phyloP scores from a whole-genome alignment of 92 coral and sea anemone genomes.

The Siderastrea radians region DNA sequence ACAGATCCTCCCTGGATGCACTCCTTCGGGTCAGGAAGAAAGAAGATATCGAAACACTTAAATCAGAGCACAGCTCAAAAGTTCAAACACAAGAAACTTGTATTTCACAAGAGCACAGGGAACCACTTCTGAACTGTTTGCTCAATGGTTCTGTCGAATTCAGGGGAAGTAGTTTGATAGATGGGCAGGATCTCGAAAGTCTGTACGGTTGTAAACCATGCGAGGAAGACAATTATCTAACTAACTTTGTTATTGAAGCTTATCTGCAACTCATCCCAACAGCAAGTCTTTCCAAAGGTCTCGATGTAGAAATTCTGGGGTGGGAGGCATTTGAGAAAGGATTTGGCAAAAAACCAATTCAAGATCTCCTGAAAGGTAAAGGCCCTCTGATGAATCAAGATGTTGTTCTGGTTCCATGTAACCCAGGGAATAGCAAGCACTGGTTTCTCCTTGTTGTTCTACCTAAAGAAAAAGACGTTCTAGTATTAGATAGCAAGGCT shows the following conservation, averaged over 20 bases:
- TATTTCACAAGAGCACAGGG: constrained; percentile 43
- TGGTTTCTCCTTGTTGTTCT: constrained; percentile 60
- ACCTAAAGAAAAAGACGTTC: constrained; percentile 47
- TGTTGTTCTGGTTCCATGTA: constrained; percentile 58
- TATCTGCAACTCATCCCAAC: constrained; percentile 41
- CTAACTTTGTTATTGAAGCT: constrained; percentile 69
- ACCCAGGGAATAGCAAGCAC: constrained; percentile 47
- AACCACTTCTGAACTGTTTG: constrained; percentile 67
- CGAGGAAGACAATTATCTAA: constrained; percentile 65
- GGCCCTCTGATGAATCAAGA: constrained; percentile 51
- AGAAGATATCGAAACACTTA: constrained; percentile 5
- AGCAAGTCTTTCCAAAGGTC: constrained; percentile 14
- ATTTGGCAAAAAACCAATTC: constrained; percentile 17
- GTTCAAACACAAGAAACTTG: constrained; percentile 45
- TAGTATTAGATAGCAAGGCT: constrained; percentile 55
- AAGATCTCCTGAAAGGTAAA: constrained; percentile 49
- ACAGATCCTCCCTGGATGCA: constrained; percentile 34
- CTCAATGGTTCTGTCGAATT: constrained; percentile 62
- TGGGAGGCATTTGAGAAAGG: constrained; percentile 50
- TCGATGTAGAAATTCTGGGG: constrained; percentile 30
- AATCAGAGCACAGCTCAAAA: constrained; percentile 38
- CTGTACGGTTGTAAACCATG: constrained; percentile 27
- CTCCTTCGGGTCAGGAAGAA: constrained; percentile 14
- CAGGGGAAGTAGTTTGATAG: constrained; percentile 51
- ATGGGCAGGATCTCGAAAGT: constrained; percentile 39